Evolutionary conservation across 2,113 vertebrate genomes (phyloP).

Genomic region (Glareola pratincola): DNA sequence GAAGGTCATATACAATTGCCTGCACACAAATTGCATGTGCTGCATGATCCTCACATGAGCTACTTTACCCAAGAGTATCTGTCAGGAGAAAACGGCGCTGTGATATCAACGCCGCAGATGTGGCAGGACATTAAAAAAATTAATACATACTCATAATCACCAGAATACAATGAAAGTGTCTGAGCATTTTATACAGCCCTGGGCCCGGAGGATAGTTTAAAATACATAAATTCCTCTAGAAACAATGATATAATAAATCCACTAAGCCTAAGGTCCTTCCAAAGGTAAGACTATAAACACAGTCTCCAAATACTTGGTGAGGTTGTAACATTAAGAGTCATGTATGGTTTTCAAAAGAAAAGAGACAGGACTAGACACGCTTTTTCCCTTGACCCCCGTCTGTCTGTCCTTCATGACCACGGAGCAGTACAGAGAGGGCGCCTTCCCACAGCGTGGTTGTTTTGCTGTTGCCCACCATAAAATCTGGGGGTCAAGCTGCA

Average conservation of each 20-base stretch:
- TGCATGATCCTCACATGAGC: neutral
- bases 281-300: neutral
- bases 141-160: neutral
- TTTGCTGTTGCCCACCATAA: neutral
- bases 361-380: fast-evolving
- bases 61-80: neutral
- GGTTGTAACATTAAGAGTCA: neutral
- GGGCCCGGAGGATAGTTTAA: neutral
- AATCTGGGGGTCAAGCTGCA: neutral
- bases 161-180: neutral
- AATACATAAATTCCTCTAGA: neutral
- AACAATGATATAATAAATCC: neutral
- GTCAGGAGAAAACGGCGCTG: neutral
- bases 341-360: neutral
- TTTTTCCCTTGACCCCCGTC: neutral
- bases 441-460: neutral
- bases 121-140: neutral
- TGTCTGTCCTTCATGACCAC: neutral
- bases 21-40: neutral
- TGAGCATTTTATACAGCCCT: neutral
- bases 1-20: neutral
- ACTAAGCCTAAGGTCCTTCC: neutral
- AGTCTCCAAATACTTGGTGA: neutral
- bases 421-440: fast-evolving
- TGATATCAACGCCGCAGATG: neutral